Percentiles rank a stretch among this genome's conserved stretches.
Conservation (phyloP, 2,113 vertebrate genomes). For the Pelecanus crispus region DNA sequence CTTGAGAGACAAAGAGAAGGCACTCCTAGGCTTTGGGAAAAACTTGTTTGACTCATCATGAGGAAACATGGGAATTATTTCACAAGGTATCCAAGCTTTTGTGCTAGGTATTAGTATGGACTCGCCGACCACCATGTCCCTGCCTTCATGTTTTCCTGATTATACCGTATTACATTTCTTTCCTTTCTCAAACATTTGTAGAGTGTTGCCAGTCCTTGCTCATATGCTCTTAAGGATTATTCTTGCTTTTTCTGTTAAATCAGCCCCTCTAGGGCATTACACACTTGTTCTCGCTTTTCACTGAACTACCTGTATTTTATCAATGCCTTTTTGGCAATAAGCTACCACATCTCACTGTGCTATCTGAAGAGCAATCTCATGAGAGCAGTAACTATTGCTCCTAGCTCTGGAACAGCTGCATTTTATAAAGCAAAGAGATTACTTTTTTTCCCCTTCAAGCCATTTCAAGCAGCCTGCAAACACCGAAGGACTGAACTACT, state of each 20-base stretch:
- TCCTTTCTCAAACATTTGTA: neutral
- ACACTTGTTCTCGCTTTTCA: neutral
- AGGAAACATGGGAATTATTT: neutral
- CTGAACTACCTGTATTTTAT: neutral
- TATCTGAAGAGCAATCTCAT: neutral
- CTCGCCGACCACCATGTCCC: neutral
- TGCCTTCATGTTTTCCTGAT: neutral
- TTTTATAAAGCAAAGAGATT: neutral
- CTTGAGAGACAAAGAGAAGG: neutral
- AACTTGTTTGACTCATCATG: neutral
- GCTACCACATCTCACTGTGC: neutral
- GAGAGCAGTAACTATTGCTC: neutral
- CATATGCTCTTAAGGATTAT: neutral
- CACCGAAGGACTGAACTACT: neutral
- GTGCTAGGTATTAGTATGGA: neutral
- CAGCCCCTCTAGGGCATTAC: neutral
- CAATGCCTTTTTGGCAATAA: neutral
- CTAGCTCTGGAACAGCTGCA: neutral
- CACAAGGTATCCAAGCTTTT: neutral
- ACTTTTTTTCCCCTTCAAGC: neutral
- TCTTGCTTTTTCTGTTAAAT: neutral
- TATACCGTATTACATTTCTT: neutral
- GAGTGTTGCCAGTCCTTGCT: neutral
- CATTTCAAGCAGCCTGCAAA: neutral
- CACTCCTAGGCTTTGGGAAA: neutral